phyloP scores from a whole-genome alignment of 1,140 invertebrate genomes.

The Zeugodacus cucurbitae region DNA sequence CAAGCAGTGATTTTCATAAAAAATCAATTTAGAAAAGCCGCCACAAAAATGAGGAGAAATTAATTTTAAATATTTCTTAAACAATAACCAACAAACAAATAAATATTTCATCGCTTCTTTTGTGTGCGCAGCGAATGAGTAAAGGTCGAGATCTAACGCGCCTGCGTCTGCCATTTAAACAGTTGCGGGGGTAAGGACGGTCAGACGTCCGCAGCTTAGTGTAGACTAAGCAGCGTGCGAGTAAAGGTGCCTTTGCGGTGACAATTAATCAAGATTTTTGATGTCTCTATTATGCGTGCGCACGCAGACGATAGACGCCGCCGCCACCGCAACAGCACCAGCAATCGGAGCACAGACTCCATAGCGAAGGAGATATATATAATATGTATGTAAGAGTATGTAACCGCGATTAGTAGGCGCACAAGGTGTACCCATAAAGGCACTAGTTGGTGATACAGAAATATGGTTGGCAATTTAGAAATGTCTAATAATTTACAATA shows the following conservation, averaged over 20 bases:
- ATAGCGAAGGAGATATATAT: not conserved
- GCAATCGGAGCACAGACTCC: not conserved
- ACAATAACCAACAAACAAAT: not conserved
- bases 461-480: conserved; percentile 18
- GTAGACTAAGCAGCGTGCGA: not conserved
- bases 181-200: not conserved
- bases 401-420: not conserved
- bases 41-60: conserved; percentile 26
- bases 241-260: not conserved
- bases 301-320: conserved; percentile 25
- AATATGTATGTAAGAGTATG: no score
- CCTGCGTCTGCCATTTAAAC: not conserved
- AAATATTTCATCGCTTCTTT: conserved; percentile 40
- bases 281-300: conserved; percentile 36
- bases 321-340: not conserved
- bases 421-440: not conserved
- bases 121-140: not conserved
- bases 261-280: conserved; percentile 41
- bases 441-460: not conserved
- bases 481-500: conserved; percentile 26
- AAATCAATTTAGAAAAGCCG: conserved; percentile 1
- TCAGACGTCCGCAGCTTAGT: not conserved
- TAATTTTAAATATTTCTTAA: conserved; percentile 34
- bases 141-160: not conserved
- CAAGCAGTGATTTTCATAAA: conserved; percentile 27